Evolutionary conservation across 1,140 invertebrate genomes (phyloP), one percentile per base, ranked within the genome.

Genomic region (Lepidotrigona ventralis): DNA sequence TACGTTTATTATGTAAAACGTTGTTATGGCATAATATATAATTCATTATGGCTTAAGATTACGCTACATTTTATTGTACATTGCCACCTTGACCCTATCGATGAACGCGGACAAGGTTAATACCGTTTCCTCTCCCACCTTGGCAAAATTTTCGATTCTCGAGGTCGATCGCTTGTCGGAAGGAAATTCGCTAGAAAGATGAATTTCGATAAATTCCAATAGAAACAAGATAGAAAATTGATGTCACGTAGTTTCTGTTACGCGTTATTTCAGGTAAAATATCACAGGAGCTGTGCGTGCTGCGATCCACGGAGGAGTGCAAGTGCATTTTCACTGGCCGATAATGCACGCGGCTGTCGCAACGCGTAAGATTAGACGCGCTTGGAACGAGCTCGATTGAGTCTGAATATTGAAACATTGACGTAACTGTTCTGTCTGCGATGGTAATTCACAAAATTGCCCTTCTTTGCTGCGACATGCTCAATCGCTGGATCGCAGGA

Each of bases 1-100:
- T 91, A 87, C 82, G 39, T 81, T 84, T 91, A 90, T 92, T 93
- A 90, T 91, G 88, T 93, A 91, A 90, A 93, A 92, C 86, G 80
- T 90, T 84, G 83, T 91, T 94, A 94, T 94, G 93, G 93, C 93
- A 93, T 93, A n/a, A n/a, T 94, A 92, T 93, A 89, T 92, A 89
- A 93, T 91, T 93, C 91, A 93, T 93, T 93, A 94, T 93, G 93
- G 92, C 93, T 93, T 93, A 92, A 72, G 87, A 90, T 92, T 91
- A 93, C 85, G 74, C 89, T 90, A 91, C 54, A 87, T 75, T 90
- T 90, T 89, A 91, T 93, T 91, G 91, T 92, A 91, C 90, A 92
- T 90, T 91, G 90, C 88, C 91, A 87, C 90, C 91, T 89, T 91
- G 90, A 91, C 86, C 89, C 60, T 19, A 69, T 51, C 78, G 84